Base-by-base conservation (phyloP, 2,113 vertebrate species). In the Pungitius pungitius region DNA sequence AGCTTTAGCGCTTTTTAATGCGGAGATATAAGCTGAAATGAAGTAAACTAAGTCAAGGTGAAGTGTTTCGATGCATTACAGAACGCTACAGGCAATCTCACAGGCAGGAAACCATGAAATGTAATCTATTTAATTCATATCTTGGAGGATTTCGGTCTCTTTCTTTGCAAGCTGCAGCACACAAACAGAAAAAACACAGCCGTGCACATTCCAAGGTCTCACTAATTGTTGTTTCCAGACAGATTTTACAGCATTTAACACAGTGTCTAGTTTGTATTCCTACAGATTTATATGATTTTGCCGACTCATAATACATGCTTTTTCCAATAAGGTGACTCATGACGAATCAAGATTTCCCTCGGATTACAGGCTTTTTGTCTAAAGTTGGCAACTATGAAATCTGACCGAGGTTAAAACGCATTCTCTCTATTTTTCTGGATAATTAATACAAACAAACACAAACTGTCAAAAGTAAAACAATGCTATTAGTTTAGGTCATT, bases 111-210 rank as follows among this genome's bases (percentile, higher is more conserved):
- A 62, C 69, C 57, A 62, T 69, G 69, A 77, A 62, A 77, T 33
- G 40, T 35, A 26, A 26, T 52, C 79, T 65, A 7, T 67, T 82
- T 68, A 68, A 72, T 80, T 51, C 57, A 57, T 49, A 49, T 70
- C 74, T 60, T 43, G 2, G 39, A 74, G 61, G 63, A 11, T 58
- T 61, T 55, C 24, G 17, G 17, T 24, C 33, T 45, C 15, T 63
- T 40, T 66, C 26, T 58, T 22, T 58, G 12, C 22, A 22, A 75
- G 70, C 64, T n/a, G 73, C 74, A 58, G 49, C 20, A 61, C 33
- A 62, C 27, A 47, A 10, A 59, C 26, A 45, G 33, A 40, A 17
- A n/a, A 18, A 51, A 30, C 20, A 35, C 33, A 45, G 24, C 6
- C 24, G 40, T 2, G 27, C 27, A 40, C 45, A 64, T 72, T 73